phyloP scores from a whole-genome alignment of 2,113 vertebrate species.

The Sprattus sprattus region DNA sequence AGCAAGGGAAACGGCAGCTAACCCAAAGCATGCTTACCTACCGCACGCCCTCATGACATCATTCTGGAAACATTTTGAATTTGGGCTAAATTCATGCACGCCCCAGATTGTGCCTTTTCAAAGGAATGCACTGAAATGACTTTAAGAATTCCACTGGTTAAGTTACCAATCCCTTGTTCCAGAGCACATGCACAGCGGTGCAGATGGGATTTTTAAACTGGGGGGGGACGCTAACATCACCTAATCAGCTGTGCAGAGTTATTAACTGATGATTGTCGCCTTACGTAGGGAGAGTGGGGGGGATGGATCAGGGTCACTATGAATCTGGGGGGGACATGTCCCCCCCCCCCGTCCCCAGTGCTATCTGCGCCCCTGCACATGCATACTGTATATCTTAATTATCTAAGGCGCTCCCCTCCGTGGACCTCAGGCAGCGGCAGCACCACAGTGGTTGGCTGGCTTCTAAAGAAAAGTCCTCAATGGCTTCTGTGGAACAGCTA shows the following conservation, averaged over 20 bases:
- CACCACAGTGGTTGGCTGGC: neutral
- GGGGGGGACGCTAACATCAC: no score
- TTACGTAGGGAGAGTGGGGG: no score
- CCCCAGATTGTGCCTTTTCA: neutral
- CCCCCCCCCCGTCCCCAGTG: no score
- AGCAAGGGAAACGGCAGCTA: neutral
- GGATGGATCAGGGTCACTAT: no score
- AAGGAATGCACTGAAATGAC: neutral
- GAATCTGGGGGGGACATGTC: no score
- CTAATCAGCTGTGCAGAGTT: no score
- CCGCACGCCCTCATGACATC: neutral
- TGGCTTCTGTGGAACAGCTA: neutral
- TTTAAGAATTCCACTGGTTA: neutral
- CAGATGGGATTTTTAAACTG: no score
- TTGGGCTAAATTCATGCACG: neutral
- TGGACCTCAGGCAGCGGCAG: conserved; percentile 12
- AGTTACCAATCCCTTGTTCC: neutral
- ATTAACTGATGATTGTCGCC: no score
- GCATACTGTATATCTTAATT: no score
- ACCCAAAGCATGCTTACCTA: neutral
- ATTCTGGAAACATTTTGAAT: conserved; percentile 3
- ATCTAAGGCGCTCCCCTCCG: neutral
- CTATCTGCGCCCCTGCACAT: no score
- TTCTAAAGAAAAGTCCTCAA: neutral
- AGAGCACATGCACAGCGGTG: neutral